These are phyloP conservation scores for Torymus aiolomorphi DNA, from an alignment of 2,888 invertebrate genomes.

Conservation along the genomic window DNA sequence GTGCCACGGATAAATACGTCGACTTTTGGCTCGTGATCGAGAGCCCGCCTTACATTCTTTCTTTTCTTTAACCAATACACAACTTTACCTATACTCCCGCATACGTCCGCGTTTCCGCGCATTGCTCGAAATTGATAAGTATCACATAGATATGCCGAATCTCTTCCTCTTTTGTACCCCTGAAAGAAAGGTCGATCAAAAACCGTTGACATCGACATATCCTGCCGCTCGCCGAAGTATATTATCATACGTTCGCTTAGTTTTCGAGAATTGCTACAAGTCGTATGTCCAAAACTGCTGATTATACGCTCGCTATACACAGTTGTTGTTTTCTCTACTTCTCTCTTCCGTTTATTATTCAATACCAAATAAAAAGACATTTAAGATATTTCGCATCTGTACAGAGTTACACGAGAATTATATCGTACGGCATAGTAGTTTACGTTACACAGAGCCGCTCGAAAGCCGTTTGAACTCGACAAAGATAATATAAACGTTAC, in stretches of 20 bases:
- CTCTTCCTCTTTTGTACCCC: slow-evolving; percentile 56
- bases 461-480: slow-evolving; percentile 41
- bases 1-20: slow-evolving; percentile 57
- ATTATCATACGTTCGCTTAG: slow-evolving; percentile 7
- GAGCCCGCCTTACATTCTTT: slow-evolving; percentile 49
- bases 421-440: slow-evolving; percentile 47
- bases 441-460: slow-evolving; percentile 53
- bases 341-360: slow-evolving; percentile 13
- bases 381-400: slow-evolving; percentile 49
- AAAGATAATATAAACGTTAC: slow-evolving; percentile 34
- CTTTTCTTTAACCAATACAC: slow-evolving; percentile 43
- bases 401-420: slow-evolving; percentile 50
- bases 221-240: slow-evolving; percentile 34
- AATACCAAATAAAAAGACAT: slow-evolving; percentile 40
- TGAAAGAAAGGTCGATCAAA: slow-evolving; percentile 32
- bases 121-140: slow-evolving; percentile 57
- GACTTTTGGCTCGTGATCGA: slow-evolving; percentile 60
- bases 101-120: slow-evolving; percentile 15
- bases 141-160: slow-evolving; percentile 64
- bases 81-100: slow-evolving; percentile 49
- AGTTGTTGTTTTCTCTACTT: slow-evolving; percentile 9
- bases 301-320: slow-evolving; percentile 35
- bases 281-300: slow-evolving; percentile 36
- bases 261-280: slow-evolving; percentile 20
- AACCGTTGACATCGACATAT: slow-evolving; percentile 38